These are phyloP conservation scores for Periophthalmus magnuspinnatus DNA, from an alignment of 2,797 vertebrate species.

Conservation along the genomic window DNA sequence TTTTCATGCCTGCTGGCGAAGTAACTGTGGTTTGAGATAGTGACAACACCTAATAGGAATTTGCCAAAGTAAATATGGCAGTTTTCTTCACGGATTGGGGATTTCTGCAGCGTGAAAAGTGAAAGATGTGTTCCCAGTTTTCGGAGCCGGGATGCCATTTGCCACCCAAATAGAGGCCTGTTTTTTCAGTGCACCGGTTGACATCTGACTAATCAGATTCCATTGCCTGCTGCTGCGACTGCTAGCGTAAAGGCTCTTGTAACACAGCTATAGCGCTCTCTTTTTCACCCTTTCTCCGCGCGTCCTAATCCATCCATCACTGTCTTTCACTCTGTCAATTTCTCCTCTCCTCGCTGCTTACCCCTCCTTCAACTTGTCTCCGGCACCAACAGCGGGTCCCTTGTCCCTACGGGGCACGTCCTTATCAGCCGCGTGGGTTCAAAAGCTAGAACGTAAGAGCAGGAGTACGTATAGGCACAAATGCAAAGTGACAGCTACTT, in stretches of 20 bases:
- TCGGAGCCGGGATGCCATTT: slow-evolving; percentile 62
- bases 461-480: background rate
- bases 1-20: slow-evolving; percentile 65
- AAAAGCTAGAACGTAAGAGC: background rate
- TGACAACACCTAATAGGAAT: slow-evolving; percentile 69
- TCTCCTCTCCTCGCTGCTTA: slow-evolving; percentile 49
- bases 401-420: slow-evolving; percentile 9
- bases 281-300: slow-evolving; percentile 14
- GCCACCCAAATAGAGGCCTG: slow-evolving; percentile 67
- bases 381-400: slow-evolving; percentile 19
- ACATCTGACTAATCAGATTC: slow-evolving; percentile 81
- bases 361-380: slow-evolving; percentile 40
- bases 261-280: slow-evolving; percentile 26
- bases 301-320: slow-evolving; percentile 68
- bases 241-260: slow-evolving; percentile 54
- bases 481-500: slow-evolving; percentile 1
- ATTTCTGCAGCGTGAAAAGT: slow-evolving; percentile 65
- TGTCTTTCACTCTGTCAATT: slow-evolving; percentile 68
- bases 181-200: slow-evolving; percentile 72
- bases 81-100: slow-evolving; percentile 53
- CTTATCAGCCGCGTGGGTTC: background rate
- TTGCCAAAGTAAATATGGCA: slow-evolving; percentile 67
- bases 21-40: slow-evolving; percentile 69
- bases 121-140: slow-evolving; percentile 67
- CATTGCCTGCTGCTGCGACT: slow-evolving; percentile 55